Evolutionary conservation across 2,797 vertebrate genomes (phyloP), one percentile per base, ranked within the genome.

Genomic region (Macropus fuliginosus): DNA sequence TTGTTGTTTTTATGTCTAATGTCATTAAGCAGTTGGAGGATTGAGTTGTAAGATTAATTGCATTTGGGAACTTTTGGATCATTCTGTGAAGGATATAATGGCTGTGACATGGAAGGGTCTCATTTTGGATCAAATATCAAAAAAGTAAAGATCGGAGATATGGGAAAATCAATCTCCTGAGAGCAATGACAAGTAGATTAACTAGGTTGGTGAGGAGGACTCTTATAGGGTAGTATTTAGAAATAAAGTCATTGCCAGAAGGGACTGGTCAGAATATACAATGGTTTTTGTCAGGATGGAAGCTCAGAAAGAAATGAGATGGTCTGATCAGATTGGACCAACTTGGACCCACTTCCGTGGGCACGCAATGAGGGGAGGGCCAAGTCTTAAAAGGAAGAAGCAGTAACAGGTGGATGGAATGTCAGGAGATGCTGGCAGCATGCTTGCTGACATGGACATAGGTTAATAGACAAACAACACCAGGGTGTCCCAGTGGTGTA

Each of bases 11-110:
- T 29, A 90, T n/a, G 16, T 92, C 55, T 94, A n/a, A 59, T 93
- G 62, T 54, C 91, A 56, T 54, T 50, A 91, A 96, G 40, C 50
- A 92, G 55, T 18, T 46, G 29, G 57, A 59, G 21, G 31, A 81
- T 0, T 90, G 56, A 52, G 52, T 90, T 96, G 50, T 90, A 21
- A 94, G 90, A 62, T 0, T 0, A 0, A 55, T 57, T 92, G 54
- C 92, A 95, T 90, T 52, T 93, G 54, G 74, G 27, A 29, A 21
- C 27, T 62, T 90, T 91, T 74, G 34, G 66, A 92, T 27, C n/a
- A 91, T 96, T 94, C 31, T 92, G n/a, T 91, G 94, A 93, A 28
- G 27, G 55, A 92, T 59, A 56, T 29, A 27, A 56, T 56, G 92
- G 74, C 11, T 5, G 27, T 54, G 27, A 40, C 29, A 54, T 56